phyloP scores from a whole-genome alignment of 1,140 invertebrate species.

The Drosophila obscura region DNA sequence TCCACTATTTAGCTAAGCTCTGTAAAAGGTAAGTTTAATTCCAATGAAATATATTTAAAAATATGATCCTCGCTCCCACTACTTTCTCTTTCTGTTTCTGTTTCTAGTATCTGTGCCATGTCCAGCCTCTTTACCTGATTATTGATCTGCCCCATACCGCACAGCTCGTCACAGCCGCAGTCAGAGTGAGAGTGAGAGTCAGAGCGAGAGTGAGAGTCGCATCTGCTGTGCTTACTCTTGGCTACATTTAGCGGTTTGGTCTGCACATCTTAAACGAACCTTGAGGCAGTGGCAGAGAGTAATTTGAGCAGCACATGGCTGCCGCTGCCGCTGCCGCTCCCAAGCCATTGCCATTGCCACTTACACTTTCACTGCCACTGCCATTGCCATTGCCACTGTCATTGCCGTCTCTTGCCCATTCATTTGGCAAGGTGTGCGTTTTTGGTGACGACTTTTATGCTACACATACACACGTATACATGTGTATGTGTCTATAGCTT shows the following conservation, averaged over 20 bases:
- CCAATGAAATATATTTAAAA: too few species aligned
- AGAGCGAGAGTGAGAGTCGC: neutral
- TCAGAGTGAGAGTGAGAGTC: neutral
- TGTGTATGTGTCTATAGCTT: neutral
- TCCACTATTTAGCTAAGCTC: too few species aligned
- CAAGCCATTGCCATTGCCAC: too few species aligned
- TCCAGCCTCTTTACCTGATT: neutral
- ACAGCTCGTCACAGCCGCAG: too few species aligned
- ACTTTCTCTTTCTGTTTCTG: too few species aligned
- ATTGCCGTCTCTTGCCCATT: conserved; percentile 3
- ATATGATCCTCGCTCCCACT: too few species aligned
- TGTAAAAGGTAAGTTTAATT: too few species aligned
- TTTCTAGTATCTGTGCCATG: too few species aligned
- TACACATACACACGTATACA: conserved; percentile 8
- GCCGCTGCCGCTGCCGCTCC: neutral
- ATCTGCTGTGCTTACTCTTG: conserved; percentile 30
- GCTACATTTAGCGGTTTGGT: conserved; percentile 34
- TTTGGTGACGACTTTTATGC: conserved; percentile 38
- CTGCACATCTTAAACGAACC: conserved; percentile 41
- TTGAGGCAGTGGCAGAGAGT: conserved; percentile 39
- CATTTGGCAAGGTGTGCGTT: conserved; percentile 34
- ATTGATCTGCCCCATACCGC: neutral
- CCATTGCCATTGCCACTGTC: too few species aligned
- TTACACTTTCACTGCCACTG: too few species aligned
- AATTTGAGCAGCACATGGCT: conserved; percentile 44